These are phyloP conservation scores for Galaxea fascicularis DNA, from an alignment of 92 coral and sea anemone genomes.

Conservation along the genomic window DNA sequence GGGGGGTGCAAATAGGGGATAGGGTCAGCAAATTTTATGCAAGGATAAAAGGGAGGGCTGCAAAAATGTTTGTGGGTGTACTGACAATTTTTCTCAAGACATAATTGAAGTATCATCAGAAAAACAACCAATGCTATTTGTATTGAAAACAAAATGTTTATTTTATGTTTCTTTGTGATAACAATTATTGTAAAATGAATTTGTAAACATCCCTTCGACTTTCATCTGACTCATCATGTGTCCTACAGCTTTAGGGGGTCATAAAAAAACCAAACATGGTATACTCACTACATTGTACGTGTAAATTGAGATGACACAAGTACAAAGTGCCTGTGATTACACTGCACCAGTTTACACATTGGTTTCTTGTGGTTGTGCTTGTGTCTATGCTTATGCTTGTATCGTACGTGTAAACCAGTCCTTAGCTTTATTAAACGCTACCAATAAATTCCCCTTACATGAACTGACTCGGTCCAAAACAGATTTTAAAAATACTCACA, in stretches of 20 bases:
- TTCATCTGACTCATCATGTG: background rate
- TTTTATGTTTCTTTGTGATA: background rate
- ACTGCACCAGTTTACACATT: no score
- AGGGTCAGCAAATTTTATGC: background rate
- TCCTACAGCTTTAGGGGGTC: no score
- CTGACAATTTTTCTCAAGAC: background rate
- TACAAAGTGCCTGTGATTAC: no score
- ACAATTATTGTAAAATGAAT: background rate
- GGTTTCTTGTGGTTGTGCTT: no score
- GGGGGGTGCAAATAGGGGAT: background rate
- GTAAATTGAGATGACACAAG: background rate
- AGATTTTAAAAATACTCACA: conserved; percentile 41
- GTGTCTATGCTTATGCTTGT: no score
- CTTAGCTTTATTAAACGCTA: no score
- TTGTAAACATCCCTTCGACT: conserved; percentile 8
- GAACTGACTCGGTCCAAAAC: no score
- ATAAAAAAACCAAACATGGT: no score
- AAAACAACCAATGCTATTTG: background rate
- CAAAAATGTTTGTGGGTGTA: background rate
- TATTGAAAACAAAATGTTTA: background rate
- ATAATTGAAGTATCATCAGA: background rate
- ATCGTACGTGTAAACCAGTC: no score
- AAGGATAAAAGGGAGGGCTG: background rate
- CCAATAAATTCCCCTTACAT: background rate
- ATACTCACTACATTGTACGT: background rate